phyloP scores from a whole-genome alignment of 2,113 vertebrate species.

The Albula goreensis region DNA sequence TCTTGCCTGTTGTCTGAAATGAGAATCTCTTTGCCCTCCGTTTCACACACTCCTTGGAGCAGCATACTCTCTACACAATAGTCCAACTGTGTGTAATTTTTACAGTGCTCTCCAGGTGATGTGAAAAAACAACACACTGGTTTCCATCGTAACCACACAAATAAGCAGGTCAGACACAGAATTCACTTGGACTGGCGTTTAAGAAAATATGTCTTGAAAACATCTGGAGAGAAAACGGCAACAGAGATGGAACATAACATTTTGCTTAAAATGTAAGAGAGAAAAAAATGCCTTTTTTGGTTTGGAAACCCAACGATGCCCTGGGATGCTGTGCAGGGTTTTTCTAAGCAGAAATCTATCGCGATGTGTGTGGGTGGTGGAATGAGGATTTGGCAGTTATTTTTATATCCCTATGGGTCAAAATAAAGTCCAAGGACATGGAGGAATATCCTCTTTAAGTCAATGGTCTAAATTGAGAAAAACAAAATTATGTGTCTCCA shows the following conservation, averaged over 20 bases:
- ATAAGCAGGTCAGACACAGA: slow-evolving; percentile 25
- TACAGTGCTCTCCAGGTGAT: slow-evolving; percentile 19
- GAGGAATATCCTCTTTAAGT: too few species aligned
- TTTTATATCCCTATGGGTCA: background rate
- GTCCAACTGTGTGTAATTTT: background rate
- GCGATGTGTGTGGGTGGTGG: background rate
- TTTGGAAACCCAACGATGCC: background rate
- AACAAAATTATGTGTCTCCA: background rate
- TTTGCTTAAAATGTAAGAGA: slow-evolving; percentile 12
- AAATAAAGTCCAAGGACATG: background rate
- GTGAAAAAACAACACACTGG: background rate
- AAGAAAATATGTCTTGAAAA: slow-evolving; percentile 25
- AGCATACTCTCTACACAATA: background rate
- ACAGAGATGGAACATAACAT: slow-evolving; percentile 24
- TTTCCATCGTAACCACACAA: slow-evolving; percentile 31
- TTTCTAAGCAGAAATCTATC: background rate
- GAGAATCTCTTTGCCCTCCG: background rate
- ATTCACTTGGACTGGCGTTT: slow-evolving; percentile 23
- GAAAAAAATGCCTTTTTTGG: slow-evolving; percentile 24
- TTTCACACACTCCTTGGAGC: background rate
- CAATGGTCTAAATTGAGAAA: too few species aligned
- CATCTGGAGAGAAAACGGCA: slow-evolving; percentile 24
- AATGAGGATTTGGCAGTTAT: background rate
- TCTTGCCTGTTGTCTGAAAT: background rate
- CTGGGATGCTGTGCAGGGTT: background rate